Conservation (phyloP, 2,113 vertebrate genomes). For the Ardeotis arabs region DNA sequence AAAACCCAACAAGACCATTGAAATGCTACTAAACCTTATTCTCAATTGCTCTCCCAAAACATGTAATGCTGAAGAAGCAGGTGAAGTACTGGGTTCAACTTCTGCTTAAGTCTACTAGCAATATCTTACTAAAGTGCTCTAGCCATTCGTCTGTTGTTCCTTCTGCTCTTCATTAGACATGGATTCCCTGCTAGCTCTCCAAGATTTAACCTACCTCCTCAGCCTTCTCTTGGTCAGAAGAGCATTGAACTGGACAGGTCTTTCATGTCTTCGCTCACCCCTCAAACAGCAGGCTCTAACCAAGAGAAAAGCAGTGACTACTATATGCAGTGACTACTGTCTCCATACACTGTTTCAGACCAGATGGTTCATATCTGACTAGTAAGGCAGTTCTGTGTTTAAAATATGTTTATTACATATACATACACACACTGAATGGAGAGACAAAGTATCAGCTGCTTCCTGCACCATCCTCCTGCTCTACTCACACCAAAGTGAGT, state of each 20-base stretch:
- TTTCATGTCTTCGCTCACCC: background rate
- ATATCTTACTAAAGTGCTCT: background rate
- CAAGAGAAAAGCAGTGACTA: background rate
- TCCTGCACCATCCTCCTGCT: background rate
- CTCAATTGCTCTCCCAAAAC: background rate
- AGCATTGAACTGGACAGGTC: background rate
- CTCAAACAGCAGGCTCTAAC: background rate
- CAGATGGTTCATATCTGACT: background rate
- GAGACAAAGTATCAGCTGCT: background rate
- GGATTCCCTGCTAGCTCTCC: background rate
- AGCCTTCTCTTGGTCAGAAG: background rate
- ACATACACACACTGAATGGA: background rate
- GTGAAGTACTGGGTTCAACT: background rate
- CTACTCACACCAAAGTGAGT: background rate
- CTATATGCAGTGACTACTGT: background rate
- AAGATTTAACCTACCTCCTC: background rate
- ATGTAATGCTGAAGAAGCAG: accelerated
- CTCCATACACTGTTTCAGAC: background rate
- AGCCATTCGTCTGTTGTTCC: background rate
- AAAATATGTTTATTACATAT: background rate
- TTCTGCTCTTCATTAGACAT: background rate
- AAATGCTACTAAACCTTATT: background rate
- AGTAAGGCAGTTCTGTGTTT: background rate
- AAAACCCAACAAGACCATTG: background rate
- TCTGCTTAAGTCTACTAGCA: background rate